Conservation (phyloP, 2,888 invertebrate genomes). For the Muschampia plurimacula region DNA sequence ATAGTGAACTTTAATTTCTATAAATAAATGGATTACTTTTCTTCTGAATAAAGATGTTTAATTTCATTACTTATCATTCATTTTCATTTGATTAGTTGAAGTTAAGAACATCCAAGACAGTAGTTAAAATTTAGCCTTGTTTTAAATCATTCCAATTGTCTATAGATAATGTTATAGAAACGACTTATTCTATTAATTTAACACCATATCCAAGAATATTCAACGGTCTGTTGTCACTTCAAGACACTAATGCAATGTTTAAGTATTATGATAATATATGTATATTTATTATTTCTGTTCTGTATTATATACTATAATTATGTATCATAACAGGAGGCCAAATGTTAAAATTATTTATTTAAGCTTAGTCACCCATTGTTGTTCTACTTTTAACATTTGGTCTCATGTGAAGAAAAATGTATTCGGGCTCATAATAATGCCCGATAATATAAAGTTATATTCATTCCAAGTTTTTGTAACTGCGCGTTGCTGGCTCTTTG, state of each 20-base stretch:
- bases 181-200: conserved; percentile 14
- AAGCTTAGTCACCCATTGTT: background rate
- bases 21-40: too few species aligned
- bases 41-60: too few species aligned
- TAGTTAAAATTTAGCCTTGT: conserved; percentile 18
- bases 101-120: conserved; percentile 7
- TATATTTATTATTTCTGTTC: conserved; percentile 10
- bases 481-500: conserved; percentile 25
- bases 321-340: background rate
- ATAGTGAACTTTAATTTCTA: too few species aligned
- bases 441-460: background rate
- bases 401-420: background rate
- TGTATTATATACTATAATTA: conserved; percentile 6
- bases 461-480: background rate
- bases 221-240: conserved; percentile 27
- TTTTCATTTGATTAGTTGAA: too few species aligned
- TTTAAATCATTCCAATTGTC: conserved; percentile 14
- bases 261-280: conserved; percentile 20
- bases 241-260: conserved; percentile 26
- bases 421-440: background rate
- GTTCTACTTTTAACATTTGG: background rate
- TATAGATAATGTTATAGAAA: conserved; percentile 9
- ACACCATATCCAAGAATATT: conserved; percentile 2
- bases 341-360: background rate
- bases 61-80: too few species aligned